Evolutionary conservation across 2,888 invertebrate species (phyloP).

Genomic region (Hydrotaea cyrtoneurina): DNA sequence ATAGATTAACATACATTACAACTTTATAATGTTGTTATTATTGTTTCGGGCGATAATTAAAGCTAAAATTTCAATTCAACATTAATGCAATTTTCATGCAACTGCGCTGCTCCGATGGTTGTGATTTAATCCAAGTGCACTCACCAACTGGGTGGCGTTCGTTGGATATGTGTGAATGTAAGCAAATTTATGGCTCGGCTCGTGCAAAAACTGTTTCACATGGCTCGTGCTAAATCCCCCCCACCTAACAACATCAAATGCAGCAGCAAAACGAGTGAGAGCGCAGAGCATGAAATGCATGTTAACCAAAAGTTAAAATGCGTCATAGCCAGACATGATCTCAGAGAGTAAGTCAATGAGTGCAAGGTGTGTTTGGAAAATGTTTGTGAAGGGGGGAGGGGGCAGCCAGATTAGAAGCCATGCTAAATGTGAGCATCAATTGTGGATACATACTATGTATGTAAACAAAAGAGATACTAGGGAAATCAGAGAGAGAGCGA

Average conservation of each 20-base stretch:
- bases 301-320: constrained; percentile 10
- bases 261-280: not conserved
- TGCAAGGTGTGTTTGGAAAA: constrained; percentile 12
- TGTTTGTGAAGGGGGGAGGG: not conserved
- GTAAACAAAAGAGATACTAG: not conserved
- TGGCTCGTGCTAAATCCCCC: constrained; percentile 49
- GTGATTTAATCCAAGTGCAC: constrained; percentile 28
- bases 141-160: not conserved
- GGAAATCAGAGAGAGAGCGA: constrained; percentile 28
- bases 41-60: constrained; percentile 24
- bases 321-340: constrained; percentile 40
- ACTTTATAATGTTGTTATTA: not conserved
- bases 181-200: constrained; percentile 17
- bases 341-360: not conserved
- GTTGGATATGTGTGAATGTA: not conserved
- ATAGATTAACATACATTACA: constrained; percentile 25
- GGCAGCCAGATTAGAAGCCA: not conserved
- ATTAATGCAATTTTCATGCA: constrained; percentile 24
- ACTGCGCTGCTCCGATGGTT: not conserved
- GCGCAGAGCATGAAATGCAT: constrained; percentile 6
- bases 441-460: not conserved
- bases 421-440: constrained; percentile 5
- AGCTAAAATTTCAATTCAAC: constrained; percentile 18
- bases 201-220: constrained; percentile 29
- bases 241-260: not conserved